A percentile compares a stretch with the other conserved stretches of the same genome.
These are phyloP conservation scores for Falco biarmicus DNA, from an alignment of 2,797 vertebrate genomes.

Conservation along the genomic window DNA sequence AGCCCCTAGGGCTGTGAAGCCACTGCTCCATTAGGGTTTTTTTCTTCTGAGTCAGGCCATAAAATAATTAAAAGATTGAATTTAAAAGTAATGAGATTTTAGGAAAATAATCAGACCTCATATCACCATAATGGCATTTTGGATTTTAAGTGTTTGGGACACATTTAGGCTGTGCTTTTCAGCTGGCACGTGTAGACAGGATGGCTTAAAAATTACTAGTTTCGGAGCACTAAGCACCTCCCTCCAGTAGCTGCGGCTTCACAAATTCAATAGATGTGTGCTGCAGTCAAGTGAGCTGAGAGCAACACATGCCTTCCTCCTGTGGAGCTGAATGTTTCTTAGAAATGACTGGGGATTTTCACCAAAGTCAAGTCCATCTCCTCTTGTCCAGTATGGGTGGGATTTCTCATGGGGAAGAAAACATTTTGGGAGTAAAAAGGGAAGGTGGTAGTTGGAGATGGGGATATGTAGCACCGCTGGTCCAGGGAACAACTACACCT, in stretches of 20 bases:
- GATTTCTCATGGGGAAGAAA: neutral
- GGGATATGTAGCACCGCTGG: neutral
- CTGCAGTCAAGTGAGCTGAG: neutral
- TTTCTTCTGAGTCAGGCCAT: neutral
- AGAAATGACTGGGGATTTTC: neutral
- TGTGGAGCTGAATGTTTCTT: neutral
- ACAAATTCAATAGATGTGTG: rapidly evolving
- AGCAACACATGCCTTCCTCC: neutral
- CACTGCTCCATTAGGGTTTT: neutral
- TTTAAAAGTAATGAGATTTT: neutral
- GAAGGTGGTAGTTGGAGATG: neutral
- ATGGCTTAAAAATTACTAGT: neutral
- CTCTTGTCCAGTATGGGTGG: neutral
- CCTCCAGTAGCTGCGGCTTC: neutral
- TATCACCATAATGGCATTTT: neutral
- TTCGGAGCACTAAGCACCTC: neutral
- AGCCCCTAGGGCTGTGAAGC: neutral
- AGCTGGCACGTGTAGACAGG: neutral
- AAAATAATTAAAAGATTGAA: neutral
- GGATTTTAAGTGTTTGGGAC: neutral
- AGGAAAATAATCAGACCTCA: neutral
- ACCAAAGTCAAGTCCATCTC: neutral
- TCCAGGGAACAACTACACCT: neutral
- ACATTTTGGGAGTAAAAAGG: neutral
- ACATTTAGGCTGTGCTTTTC: neutral